A percentile compares a stretch with the other conserved stretches of the same genome.
Evolutionary conservation across 2,888 invertebrate species (phyloP).

Genomic region (Pseudococcus viburni): DNA sequence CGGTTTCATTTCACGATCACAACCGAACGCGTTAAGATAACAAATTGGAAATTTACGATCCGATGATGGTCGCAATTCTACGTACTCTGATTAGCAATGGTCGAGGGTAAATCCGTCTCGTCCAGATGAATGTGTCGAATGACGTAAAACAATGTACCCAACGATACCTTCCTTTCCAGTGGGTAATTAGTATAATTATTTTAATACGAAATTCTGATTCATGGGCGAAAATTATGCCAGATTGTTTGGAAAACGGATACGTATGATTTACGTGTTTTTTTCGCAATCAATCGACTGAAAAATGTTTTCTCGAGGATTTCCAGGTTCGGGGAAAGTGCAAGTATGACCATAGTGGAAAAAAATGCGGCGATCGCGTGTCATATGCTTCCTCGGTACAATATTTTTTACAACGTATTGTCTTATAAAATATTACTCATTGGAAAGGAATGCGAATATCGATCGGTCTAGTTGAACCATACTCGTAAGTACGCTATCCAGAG

Average conservation of each 20-base stretch:
- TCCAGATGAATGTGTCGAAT: conserved; percentile 1
- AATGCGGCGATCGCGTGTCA: conserved; percentile 35
- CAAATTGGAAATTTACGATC: not conserved
- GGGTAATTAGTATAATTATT: conserved; percentile 38
- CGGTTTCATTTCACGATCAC: not conserved
- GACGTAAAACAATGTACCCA: conserved; percentile 48
- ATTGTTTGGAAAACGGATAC: conserved; percentile 6
- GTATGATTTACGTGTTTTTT: not conserved
- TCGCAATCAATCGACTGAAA: not conserved
- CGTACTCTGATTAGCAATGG: not conserved
- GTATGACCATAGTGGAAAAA: conserved; percentile 32
- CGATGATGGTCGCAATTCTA: conserved; percentile 11
- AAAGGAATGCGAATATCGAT: conserved; percentile 19
- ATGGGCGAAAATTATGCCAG: not conserved
- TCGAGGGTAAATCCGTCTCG: not conserved
- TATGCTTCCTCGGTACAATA: not conserved
- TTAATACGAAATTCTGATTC: conserved; percentile 15
- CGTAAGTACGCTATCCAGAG: not conserved
- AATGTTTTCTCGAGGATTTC: not conserved
- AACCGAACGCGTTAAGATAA: not conserved
- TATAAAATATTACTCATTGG: not conserved
- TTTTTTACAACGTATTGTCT: conserved; percentile 27
- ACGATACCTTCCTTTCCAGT: not conserved
- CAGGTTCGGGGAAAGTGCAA: conserved; percentile 35
- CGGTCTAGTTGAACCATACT: not conserved